Evolutionary conservation across 2,888 invertebrate species (phyloP), one percentile per base, ranked within the genome.

Genomic region (Lycophotia porphyrea): DNA sequence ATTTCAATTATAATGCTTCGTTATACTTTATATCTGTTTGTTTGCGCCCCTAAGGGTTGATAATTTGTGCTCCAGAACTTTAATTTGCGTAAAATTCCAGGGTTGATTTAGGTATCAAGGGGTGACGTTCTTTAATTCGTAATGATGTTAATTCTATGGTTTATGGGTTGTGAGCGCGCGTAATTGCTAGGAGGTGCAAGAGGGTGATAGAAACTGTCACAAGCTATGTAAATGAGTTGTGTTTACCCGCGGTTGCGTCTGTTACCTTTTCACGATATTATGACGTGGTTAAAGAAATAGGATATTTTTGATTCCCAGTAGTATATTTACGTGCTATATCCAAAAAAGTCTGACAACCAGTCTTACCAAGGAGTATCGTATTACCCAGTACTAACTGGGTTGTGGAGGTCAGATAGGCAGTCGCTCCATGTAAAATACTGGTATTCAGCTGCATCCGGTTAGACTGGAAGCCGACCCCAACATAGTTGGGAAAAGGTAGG

Each of bases 1-100:
- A 82, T 84, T 88, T 88, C 86, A 88, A 84, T 87, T 87, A 85
- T 78, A 87, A 87, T 78, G 82, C 82, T 68, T 81, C 74, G 80
- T 88, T 81, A 71, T 83, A 85, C 76, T 84, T 85, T 78, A 85
- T 81, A 72, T 80, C 63, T 84, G 82, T 85, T 87, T 84, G 87
- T 82, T 84, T 82, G 72, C 76, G 72, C 81, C 87, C 87, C 72
- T 47, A 7, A 67, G 81, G 82, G 71, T 61, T 84, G 82, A 82
- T 82, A 84, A 88, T 87, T 87, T 88, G 84, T 77, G 69, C 70
- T 83, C 76, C 42, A 79, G 68, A 88, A 88, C 80, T 88, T 88
- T 81, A 84, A 88, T 88, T 88, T 82, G 79, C 82, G 82, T 87
- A 77, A 80, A 76, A 74, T 74, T 74, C 72, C 67, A 63, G 71